These are phyloP conservation scores for Hydroisotoma schaefferi DNA, from an alignment of 2,888 invertebrate species.

Conservation along the genomic window DNA sequence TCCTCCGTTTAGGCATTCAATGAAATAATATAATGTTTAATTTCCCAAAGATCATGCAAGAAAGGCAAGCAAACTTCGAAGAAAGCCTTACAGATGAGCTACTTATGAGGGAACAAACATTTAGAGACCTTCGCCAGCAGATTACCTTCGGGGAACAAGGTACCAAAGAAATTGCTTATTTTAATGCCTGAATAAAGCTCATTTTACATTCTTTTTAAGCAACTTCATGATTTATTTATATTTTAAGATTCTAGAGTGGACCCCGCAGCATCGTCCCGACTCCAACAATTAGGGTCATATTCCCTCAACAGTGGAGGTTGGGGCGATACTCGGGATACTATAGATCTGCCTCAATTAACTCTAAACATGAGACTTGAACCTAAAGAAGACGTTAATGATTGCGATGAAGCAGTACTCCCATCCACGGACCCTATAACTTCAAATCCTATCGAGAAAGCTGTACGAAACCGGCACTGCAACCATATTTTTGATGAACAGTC, in stretches of 20 bases:
- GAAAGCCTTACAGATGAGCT: slow-evolving; percentile 23
- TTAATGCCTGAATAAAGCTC: too few species aligned
- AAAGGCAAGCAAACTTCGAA: slow-evolving; percentile 24
- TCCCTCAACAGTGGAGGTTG: too few species aligned
- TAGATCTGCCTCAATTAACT: slow-evolving; percentile 5
- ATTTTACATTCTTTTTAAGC: too few species aligned
- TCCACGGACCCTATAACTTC: slow-evolving; percentile 39
- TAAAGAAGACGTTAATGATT: slow-evolving; percentile 32
- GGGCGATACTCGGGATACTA: too few species aligned
- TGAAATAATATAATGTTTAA: neutral
- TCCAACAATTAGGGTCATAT: too few species aligned
- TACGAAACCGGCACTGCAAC: slow-evolving; percentile 38
- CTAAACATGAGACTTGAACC: slow-evolving; percentile 10
- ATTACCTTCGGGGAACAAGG: slow-evolving; percentile 27
- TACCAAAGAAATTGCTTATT: too few species aligned
- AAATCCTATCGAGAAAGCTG: slow-evolving; percentile 28
- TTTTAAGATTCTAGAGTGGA: too few species aligned
- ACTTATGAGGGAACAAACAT: slow-evolving; percentile 27
- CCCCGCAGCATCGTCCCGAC: too few species aligned
- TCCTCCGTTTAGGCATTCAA: neutral
- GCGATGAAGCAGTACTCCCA: slow-evolving; percentile 36
- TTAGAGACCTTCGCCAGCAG: slow-evolving; percentile 28
- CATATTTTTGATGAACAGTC: slow-evolving; percentile 42
- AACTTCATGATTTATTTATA: too few species aligned
- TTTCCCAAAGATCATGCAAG: slow-evolving; percentile 24